phyloP scores from a whole-genome alignment of 1,140 invertebrate genomes.

The Nasonia vitripennis region DNA sequence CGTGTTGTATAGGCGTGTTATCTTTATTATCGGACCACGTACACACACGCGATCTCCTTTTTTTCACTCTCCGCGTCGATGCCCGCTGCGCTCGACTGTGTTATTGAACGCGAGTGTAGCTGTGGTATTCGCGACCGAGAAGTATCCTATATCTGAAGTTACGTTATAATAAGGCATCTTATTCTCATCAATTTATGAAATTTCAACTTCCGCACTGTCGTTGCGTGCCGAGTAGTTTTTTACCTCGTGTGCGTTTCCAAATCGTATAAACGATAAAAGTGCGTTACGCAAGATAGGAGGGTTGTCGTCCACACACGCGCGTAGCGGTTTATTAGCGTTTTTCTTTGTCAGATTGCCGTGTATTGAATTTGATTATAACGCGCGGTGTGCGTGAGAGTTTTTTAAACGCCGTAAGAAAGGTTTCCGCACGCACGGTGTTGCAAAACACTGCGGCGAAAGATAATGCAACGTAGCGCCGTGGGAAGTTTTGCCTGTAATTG shows the following conservation, averaged over 20 bases:
- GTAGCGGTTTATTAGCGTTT: not conserved
- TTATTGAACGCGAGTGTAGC: not conserved
- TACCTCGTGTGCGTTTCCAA: not conserved
- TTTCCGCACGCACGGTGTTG: conserved; percentile 13
- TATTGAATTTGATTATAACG: conserved; percentile 41
- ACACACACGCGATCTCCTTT: not conserved
- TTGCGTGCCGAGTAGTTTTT: not conserved
- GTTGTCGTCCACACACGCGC: not conserved
- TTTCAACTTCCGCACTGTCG: not conserved
- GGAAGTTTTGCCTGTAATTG: conserved; percentile 14
- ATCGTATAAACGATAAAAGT: not conserved
- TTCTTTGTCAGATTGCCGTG: conserved; percentile 11
- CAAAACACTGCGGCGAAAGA: not conserved
- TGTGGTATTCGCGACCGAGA: not conserved
- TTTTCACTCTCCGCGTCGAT: not conserved
- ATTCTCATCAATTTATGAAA: not conserved
- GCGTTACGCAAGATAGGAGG: not conserved
- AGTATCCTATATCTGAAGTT: not conserved
- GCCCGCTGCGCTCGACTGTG: not conserved
- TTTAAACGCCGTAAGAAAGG: conserved; percentile 2
- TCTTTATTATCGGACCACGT: conserved; percentile 36
- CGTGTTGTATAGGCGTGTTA: not conserved
- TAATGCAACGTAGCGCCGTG: conserved; percentile 11
- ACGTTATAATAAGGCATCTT: not conserved
- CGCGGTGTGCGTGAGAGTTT: conserved; percentile 40